Base-by-base conservation (phyloP, 1,140 invertebrate genomes). In the Bombus ignitus region DNA sequence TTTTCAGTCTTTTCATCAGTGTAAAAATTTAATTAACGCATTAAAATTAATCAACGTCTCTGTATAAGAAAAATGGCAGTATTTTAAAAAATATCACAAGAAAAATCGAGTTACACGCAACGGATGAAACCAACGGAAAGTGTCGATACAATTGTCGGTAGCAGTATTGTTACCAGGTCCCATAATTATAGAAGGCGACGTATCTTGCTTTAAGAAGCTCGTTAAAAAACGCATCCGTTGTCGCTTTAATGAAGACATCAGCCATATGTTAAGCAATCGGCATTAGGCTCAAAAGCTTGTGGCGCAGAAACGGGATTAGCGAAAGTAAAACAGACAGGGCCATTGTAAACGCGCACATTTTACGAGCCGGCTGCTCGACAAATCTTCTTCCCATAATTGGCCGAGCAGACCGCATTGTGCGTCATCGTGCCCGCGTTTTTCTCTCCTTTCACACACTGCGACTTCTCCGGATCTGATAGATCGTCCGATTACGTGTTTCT, bases 381-480 rank as follows among this genome's bases (percentile, higher is more conserved):
- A 89, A 89, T 89, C 66, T 73, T 79, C 73, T 89, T 89, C 88
- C 72, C 88, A 89, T 89, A 89, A 87, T 87, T 89, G 84, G 66
- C 44, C 81, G 75, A 65, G 39, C 39, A 62, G 53, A 53, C 76
- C 39, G 59, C 53, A 89, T 81, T 89, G 88, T 89, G 76, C 81
- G 53, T 85, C 74, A 75, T 47, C 44, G 57, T 73, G 65, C 75
- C 47, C 77, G 72, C 53, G 62, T 72, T 77, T 75, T 74, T 86
- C 66, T 88, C 83, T 65, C 79, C 78, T 75, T 86, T 89, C 76
- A 70, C 80, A 88, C 80, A 80, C 68, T 28, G 47, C 57, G 15
- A 66, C 78, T 81, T 88, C 75, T 39, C 32, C 44, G 37, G 10
- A 53, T 35, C 15, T 66, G 80, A 87, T 87, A 18, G 39, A 28